phyloP scores from a whole-genome alignment of 2,888 invertebrate species.

The Heteropelma amictum region DNA sequence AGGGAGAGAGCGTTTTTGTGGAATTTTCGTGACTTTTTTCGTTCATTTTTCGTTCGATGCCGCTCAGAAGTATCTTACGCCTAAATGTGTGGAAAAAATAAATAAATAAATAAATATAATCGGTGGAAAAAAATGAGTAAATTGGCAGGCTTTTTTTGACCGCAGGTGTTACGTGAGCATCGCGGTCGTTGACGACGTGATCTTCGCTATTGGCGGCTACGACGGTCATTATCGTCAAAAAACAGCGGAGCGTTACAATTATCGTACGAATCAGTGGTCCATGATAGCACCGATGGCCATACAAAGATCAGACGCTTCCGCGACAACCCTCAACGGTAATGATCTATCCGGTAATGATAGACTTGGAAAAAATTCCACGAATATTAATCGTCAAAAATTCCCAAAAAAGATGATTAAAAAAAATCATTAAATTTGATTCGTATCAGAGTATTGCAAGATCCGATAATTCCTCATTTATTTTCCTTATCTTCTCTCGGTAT shows the following conservation, averaged over 20 bases:
- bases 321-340: slow-evolving; percentile 88
- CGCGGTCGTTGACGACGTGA: slow-evolving; percentile 86
- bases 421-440: too few species aligned
- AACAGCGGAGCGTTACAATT: slow-evolving; percentile 92
- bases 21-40: too few species aligned
- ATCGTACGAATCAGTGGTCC: slow-evolving; percentile 92
- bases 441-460: too few species aligned
- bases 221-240: slow-evolving; percentile 92
- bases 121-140: slow-evolving; percentile 12
- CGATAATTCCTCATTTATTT: too few species aligned
- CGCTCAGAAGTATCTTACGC: too few species aligned
- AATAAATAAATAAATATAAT: background rate
- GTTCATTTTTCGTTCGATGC: too few species aligned
- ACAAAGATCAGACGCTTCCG: slow-evolving; percentile 93
- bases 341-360: too few species aligned
- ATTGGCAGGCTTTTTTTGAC: slow-evolving; percentile 27
- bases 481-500: too few species aligned
- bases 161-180: slow-evolving; percentile 92
- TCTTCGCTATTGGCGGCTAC: slow-evolving; percentile 94
- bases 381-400: too few species aligned
- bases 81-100: too few species aligned
- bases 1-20: too few species aligned
- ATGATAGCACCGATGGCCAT: slow-evolving; percentile 92
- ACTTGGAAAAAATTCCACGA: too few species aligned
- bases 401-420: background rate